These are phyloP conservation scores for Netelia virgata DNA, from an alignment of 2,888 invertebrate species.

Conservation along the genomic window DNA sequence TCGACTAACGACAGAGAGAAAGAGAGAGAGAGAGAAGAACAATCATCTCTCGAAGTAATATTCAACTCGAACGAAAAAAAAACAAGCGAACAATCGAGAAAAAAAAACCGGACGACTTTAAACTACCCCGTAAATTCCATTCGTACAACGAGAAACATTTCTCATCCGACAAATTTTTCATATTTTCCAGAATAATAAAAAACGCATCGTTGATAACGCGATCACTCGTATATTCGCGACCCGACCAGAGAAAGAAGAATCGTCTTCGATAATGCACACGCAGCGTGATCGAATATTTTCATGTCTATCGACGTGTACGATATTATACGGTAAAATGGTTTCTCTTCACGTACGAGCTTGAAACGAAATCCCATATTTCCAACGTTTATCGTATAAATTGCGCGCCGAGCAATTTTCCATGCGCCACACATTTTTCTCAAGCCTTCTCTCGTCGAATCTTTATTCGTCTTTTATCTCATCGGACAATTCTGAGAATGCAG, in stretches of 20 bases:
- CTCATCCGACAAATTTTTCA: background rate
- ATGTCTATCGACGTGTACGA: too few relatives aligned
- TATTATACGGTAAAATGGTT: too few relatives aligned
- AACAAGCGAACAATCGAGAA: background rate
- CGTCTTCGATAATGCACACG: too few relatives aligned
- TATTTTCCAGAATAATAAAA: background rate
- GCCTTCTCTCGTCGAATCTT: slow-evolving; percentile 33
- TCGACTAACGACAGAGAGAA: too few relatives aligned
- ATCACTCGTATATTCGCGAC: background rate
- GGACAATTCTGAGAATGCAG: slow-evolving; percentile 38
- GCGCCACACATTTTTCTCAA: slow-evolving; percentile 29
- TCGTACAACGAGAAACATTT: background rate
- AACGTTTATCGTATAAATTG: slow-evolving; percentile 11
- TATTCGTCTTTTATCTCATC: slow-evolving; percentile 54
- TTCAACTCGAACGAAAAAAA: too few relatives aligned
- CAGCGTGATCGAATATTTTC: too few relatives aligned
- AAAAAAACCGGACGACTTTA: background rate
- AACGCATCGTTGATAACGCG: background rate
- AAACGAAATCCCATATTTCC: background rate
- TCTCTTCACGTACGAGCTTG: too few relatives aligned
- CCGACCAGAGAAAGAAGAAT: too few relatives aligned
- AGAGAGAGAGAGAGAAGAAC: too few relatives aligned
- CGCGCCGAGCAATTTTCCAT: slow-evolving; percentile 21
- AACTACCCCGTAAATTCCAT: background rate
- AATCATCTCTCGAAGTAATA: too few relatives aligned